Base-by-base conservation (phyloP, 1,140 invertebrate species). In the Atta texana region DNA sequence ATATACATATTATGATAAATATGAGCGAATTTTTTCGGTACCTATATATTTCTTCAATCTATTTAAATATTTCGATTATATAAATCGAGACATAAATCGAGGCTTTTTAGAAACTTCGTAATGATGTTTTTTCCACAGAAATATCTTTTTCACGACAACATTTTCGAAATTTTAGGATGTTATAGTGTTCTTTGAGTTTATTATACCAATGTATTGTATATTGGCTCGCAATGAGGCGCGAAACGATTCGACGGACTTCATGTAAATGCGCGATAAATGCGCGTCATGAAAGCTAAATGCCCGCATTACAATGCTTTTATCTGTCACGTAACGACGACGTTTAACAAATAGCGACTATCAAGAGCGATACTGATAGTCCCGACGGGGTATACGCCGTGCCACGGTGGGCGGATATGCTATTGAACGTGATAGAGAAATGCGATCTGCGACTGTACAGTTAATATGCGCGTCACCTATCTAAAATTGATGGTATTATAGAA, bases 301-400 rank as follows among this genome's bases (percentile, higher is more conserved):
- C n/a, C 28, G 69, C 21, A 49, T 74, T 75, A 49, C 34, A 21
- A 61, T 49, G 74, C 63, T 59, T 81, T 44, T 81, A 89, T 77
- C 76, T 82, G 51, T 31, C 63, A 77, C 72, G 51, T 89, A 90
- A 90, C 63, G 24, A 24, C 88, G 85, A 75, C 85, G 84, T 89
- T 68, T 57, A 87, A 87, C 63, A 66, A 76, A 78, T 78, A 68
- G 59, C 71, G 72, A 63, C 63, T 74, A 89, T 89, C 78, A 74
- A 77, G 72, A 89, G 63, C 55, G 59, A 59, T 61, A 76, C 66
- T 87, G 80, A 90, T 90, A 90, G 64, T 72, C 31, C 31, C 59
- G 14, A 55, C 64, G 18, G 16, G 53, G 39, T 44, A 10, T 8
- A 55, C 34, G 34, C 7, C 34, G 34, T 39, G 7, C 34, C 34